Base-by-base conservation (phyloP, 2,888 invertebrate species). In the Hololepta plana region DNA sequence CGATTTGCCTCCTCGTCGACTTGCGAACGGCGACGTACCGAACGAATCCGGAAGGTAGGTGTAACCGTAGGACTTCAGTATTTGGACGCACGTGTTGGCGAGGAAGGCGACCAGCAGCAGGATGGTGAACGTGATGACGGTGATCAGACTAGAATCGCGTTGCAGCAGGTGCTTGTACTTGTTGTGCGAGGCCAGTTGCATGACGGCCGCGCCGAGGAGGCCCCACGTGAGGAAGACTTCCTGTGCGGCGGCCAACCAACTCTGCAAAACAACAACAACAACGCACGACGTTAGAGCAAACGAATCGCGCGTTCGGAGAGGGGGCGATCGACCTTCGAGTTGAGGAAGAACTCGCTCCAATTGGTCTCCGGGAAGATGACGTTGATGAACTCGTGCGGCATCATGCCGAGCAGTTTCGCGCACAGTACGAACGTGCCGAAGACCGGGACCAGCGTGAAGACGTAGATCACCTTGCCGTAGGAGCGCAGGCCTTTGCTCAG, bases 171-270 rank as follows among this genome's bases (percentile, higher is more conserved):
- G 70, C 38, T 72, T 73, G 34, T 69, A 62, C 41, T 69, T 68
- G 44, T 75, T 76, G 49, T 77, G 77, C 31, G 77, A 74, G 9
- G 74, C 70, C 32, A 79, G 63, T 51, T 82, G 81, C 73, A 81
- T 80, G 29, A 76, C 62, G 30, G 79, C 73, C 1, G 77, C 74
- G 6, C 81, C 80, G 12, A 87, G 58, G 5, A 87, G 52, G 2
- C 84, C 84, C 90, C 90, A 85, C 0, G 82, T 82, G 26, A 87
- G 62, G 47, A 88, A 88, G 0, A 74, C 73, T 53, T 90, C 88
- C 46, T 85, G 76, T 10, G 81, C 76, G 1, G 88, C 90, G 1
- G 87, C 81, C 13, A 79, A 64, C 88, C 90, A 90, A 38, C 84
- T 74, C 72, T 80, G 55, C 8, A 62, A 61, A 36, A 28, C 24